phyloP scores from a whole-genome alignment of 2,797 vertebrate species.

The Eulemur rubriventer region DNA sequence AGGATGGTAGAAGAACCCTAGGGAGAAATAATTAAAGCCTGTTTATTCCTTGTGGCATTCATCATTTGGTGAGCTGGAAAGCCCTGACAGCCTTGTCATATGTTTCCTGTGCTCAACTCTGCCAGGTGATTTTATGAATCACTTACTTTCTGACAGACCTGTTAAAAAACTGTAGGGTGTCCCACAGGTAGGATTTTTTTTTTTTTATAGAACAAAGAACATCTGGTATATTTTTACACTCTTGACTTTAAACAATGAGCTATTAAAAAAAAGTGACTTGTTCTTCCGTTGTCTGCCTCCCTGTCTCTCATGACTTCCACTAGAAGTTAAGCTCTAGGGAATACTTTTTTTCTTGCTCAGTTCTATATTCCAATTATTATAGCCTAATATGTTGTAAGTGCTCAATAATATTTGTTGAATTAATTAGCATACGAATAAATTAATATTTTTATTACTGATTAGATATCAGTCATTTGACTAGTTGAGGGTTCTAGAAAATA shows the following conservation, averaged over 20 bases:
- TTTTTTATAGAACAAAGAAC: constrained; percentile 46
- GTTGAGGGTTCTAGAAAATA: not conserved
- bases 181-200: constrained; percentile 44
- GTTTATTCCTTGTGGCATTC: constrained; percentile 1
- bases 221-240: constrained; percentile 50
- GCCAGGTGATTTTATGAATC: constrained; percentile 68
- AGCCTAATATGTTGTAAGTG: not conserved
- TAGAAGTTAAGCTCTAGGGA: not conserved
- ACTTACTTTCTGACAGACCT: constrained; percentile 69
- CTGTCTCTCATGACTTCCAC: not conserved
- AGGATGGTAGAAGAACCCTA: not conserved
- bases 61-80: constrained; percentile 1
- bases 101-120: not conserved
- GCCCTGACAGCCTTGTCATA: constrained; percentile 43
- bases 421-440: not conserved
- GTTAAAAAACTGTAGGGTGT: not conserved
- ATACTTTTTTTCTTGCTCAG: not conserved
- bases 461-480: not conserved
- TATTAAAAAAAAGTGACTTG: not conserved
- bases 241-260: constrained; percentile 40
- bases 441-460: not conserved
- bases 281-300: not conserved
- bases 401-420: not conserved
- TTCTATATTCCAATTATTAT: not conserved
- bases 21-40: constrained; percentile 48